Base-by-base conservation (phyloP, 2,797 vertebrate species). In the Coranthus polyacanthus region DNA sequence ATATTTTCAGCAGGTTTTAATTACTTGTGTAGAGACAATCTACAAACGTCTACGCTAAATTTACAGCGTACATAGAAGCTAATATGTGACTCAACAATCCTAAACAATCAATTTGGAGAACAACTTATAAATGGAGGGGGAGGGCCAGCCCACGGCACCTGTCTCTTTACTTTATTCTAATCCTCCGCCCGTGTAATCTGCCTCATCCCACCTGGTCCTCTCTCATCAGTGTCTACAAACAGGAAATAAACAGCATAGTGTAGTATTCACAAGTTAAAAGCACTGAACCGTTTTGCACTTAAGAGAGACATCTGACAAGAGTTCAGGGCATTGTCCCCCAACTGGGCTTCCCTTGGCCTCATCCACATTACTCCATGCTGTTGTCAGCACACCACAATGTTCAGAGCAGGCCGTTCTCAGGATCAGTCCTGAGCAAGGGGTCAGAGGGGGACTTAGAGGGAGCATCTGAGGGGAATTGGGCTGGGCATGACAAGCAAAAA, bases 351-450 rank as follows among this genome's bases (percentile, higher is more conserved):
- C 79, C 81, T 76, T 68, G 89, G 89, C 91, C 83, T 85, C 57
- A 34, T 91, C 83, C 81, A 85, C 92, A 94, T 93, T 93, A 91
- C 92, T 93, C 90, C 93, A 93, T 93, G 92, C 92, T 93, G 88
- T 88, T 87, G 37, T 77, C 82, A 92, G 90, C 92, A 93, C 85
- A 94, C 91, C 91, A 93, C 91, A 94, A 93, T 93, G 92, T 92
- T 91, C 89, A 92, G 84, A 92, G 68, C 72, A 85, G 88, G 87
- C 90, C 82, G 43, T 79, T 81, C 74, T 70, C 87, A 84, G 88
- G 85, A 82, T 60, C 55, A 41, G 64, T 77, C 86, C 75, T 84
- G 65, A 89, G 87, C 63, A 78, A 66, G 75, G 78, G 61, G 68
- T 76, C 65, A 75, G 68, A 68, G 63, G 20, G 5, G 69, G 67